A percentile compares a stretch with the other conserved stretches of the same genome.
These are phyloP conservation scores for Peromyscus melanophrys DNA, from an alignment of 2,797 vertebrate species.

Conservation along the genomic window DNA sequence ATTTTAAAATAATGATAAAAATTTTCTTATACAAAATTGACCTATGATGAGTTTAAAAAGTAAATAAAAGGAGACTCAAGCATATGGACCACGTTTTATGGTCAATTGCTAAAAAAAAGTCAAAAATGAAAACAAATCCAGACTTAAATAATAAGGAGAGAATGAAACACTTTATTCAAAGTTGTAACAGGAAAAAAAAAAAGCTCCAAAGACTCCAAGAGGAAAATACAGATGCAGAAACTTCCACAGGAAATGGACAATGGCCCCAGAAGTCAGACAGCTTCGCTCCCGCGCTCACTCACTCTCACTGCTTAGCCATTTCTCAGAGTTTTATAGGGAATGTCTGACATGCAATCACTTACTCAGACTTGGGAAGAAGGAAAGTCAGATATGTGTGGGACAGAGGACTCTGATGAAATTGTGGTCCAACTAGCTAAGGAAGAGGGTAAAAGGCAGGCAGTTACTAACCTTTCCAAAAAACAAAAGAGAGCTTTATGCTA, in stretches of 20 bases:
- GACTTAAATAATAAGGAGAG: not conserved
- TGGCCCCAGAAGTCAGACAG: too few species aligned
- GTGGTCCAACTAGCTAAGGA: not conserved
- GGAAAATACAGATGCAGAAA: not conserved
- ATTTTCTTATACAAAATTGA: not conserved
- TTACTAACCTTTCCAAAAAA: accelerated
- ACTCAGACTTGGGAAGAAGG: not conserved
- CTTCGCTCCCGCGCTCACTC: not conserved
- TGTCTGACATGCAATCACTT: not conserved
- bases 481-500: accelerated
- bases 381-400: too few species aligned
- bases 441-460: not conserved
- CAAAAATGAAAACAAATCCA: not conserved
- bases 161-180: not conserved
- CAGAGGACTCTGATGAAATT: not conserved
- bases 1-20: not conserved
- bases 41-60: not conserved
- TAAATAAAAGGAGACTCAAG: not conserved
- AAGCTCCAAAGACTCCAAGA: not conserved
- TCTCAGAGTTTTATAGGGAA: not conserved
- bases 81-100: not conserved
- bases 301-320: accelerated
- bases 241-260: too few species aligned
- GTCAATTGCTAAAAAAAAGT: not conserved
- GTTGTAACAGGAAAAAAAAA: not conserved